Conservation (phyloP, 2,888 invertebrate species). For the Calliphora vomitoria region DNA sequence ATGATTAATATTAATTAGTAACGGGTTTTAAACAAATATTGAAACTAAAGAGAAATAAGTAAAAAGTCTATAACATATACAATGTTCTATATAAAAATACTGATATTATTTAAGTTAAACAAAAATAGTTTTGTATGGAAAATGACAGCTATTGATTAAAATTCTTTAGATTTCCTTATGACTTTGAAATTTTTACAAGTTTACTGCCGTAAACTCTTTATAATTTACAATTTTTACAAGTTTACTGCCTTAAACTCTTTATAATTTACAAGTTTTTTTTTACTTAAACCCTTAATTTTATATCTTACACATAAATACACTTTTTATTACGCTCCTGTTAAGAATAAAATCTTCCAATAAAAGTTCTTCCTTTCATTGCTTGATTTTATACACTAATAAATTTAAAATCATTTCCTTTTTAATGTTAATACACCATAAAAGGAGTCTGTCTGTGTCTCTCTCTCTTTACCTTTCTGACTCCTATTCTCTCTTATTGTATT, state of each 20-base stretch:
- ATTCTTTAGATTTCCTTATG: too few species aligned
- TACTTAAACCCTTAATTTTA: slow-evolving; percentile 26
- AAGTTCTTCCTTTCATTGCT: slow-evolving; percentile 9
- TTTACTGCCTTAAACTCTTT: background rate
- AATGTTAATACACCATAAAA: slow-evolving; percentile 38
- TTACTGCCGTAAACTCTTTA: too few species aligned
- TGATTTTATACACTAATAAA: slow-evolving; percentile 51
- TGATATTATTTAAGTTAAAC: too few species aligned
- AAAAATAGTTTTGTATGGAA: too few species aligned
- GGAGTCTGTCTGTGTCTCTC: background rate
- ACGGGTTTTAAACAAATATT: too few species aligned
- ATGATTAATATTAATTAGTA: slow-evolving; percentile 21
- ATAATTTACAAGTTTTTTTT: slow-evolving; percentile 19
- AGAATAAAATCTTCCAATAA: slow-evolving; percentile 18
- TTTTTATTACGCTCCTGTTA: slow-evolving; percentile 40
- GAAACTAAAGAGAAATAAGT: too few species aligned
- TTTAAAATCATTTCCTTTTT: slow-evolving; percentile 56
- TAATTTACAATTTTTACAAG: too few species aligned
- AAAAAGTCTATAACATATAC: too few species aligned
- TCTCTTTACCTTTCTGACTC: background rate
- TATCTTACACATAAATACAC: slow-evolving; percentile 14
- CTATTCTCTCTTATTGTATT: background rate
- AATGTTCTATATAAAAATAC: too few species aligned
- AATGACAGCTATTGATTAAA: too few species aligned
- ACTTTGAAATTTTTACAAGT: too few species aligned